Evolutionary conservation across 2,888 invertebrate genomes (phyloP).

Genomic region (Drosophila longiperda): DNA sequence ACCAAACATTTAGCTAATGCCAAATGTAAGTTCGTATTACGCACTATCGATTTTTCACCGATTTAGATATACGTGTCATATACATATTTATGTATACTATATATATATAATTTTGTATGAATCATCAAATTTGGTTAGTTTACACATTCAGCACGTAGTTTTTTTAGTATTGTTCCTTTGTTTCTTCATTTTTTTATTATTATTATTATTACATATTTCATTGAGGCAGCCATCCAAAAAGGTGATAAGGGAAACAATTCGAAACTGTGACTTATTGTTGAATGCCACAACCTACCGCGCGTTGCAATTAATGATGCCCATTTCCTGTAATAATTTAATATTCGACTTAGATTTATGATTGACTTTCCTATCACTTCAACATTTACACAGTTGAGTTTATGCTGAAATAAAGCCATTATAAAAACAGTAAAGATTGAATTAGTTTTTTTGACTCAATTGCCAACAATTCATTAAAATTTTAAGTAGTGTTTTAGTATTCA

Average conservation of each 20-base stretch:
- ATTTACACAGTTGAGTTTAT: not conserved
- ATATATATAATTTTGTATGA: slow-evolving; percentile 5
- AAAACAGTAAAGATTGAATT: slow-evolving; percentile 39
- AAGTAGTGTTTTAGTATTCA: not conserved
- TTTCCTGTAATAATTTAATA: slow-evolving; percentile 55
- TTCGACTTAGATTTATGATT: slow-evolving; percentile 26
- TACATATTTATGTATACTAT: not conserved
- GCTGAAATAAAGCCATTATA: slow-evolving; percentile 20
- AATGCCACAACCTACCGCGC: slow-evolving; percentile 32
- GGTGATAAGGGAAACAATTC: slow-evolving; percentile 2
- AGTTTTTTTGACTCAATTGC: slow-evolving; percentile 26
- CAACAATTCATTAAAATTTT: slow-evolving; percentile 27
- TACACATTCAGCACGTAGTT: slow-evolving; percentile 61
- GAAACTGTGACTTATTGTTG: slow-evolving; percentile 48
- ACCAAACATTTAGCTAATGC: slow-evolving; percentile 28
- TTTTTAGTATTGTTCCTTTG: slow-evolving; percentile 4
- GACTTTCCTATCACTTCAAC: slow-evolving; percentile 45
- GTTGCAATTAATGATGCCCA: slow-evolving; percentile 49
- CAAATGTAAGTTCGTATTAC: slow-evolving; percentile 35
- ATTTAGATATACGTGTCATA: slow-evolving; percentile 33
- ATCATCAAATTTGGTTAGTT: slow-evolving; percentile 39
- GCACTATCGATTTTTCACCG: slow-evolving; percentile 26
- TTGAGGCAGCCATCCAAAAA: slow-evolving; percentile 34
- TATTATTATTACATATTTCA: slow-evolving; percentile 9
- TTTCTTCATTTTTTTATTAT: not conserved